These are phyloP conservation scores for Eupithecia pulchellata DNA, from an alignment of 2,888 invertebrate genomes.

Conservation along the genomic window DNA sequence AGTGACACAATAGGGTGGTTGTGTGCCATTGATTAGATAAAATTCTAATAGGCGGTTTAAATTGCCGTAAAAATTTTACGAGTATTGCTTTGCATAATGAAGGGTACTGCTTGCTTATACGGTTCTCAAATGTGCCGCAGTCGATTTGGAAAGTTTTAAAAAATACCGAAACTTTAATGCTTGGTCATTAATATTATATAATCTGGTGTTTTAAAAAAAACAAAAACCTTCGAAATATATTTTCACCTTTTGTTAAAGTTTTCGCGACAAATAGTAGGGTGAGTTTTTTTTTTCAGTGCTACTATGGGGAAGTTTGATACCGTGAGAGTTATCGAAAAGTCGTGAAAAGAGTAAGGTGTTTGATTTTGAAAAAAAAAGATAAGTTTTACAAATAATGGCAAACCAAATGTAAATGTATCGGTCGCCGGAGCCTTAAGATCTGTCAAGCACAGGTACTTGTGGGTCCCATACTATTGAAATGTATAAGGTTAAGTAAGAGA, in stretches of 20 bases:
- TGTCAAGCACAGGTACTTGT: too few species aligned
- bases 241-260: background rate
- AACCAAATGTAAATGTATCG: too few species aligned
- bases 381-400: too few species aligned
- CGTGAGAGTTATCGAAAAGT: too few species aligned
- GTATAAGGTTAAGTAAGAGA: too few species aligned
- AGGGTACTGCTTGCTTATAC: conserved; percentile 17
- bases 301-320: too few species aligned
- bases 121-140: conserved; percentile 23
- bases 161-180: background rate
- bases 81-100: conserved; percentile 33
- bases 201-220: background rate
- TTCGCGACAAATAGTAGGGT: background rate
- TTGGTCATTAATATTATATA: background rate
- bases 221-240: background rate
- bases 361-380: too few species aligned
- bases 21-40: conserved; percentile 24
- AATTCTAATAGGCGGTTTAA: conserved; percentile 34
- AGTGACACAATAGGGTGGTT: background rate
- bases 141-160: background rate
- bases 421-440: too few species aligned
- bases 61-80: conserved; percentile 32
- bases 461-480: too few species aligned
- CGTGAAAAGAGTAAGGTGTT: too few species aligned
- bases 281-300: too few species aligned